Evolutionary conservation across 2,113 vertebrate species (phyloP), one percentile per base, ranked within the genome.

Genomic region (Zapornia atra): DNA sequence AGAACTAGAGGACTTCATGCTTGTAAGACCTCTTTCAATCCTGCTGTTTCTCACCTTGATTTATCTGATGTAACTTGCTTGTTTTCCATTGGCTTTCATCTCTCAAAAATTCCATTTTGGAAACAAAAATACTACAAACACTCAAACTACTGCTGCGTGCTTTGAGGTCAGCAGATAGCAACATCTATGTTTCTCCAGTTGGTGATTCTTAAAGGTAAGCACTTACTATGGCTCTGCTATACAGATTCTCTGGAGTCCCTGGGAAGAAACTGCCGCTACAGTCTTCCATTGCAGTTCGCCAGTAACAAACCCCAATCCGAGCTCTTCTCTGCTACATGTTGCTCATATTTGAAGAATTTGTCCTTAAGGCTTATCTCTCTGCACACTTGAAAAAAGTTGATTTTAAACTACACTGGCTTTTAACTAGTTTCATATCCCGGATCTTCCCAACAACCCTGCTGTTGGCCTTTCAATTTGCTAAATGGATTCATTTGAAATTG

Each of bases 221-320:
- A 42, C 20, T 61, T 44, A 34, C 12, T 26, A 9, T 4, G 14
- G 36, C 40, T 69, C 53, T 80, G 26, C 33, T 86, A 40, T 29
- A 64, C 2, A 57, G 19, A 57, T 48, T 33, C n/a, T 56, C 64
- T 53, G 8, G 16, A 64, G 14, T 9, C 31, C 16, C 38, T 60
- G 44, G 13, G 38, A 91, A 10, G 9, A 64, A 68, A 25, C 17
- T 31, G 26, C 25, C 33, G 34, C 48, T 57, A 34, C 63, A 46
- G 22, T 5, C 33, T 72, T 56, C 68, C 48, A 33, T 50, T 46
- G 44, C 44, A 46, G 44, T 46, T 46, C 4, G 17, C 19, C 68
- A 46, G 25, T 25, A 59, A 36, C 0, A 1, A 44, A 5, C 31
- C 25, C 26, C 6, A 20, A 22, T 0, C 77, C 31, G 4, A 11